Evolutionary conservation across 1,140 invertebrate genomes (phyloP).

Genomic region (Cepaea nemoralis): DNA sequence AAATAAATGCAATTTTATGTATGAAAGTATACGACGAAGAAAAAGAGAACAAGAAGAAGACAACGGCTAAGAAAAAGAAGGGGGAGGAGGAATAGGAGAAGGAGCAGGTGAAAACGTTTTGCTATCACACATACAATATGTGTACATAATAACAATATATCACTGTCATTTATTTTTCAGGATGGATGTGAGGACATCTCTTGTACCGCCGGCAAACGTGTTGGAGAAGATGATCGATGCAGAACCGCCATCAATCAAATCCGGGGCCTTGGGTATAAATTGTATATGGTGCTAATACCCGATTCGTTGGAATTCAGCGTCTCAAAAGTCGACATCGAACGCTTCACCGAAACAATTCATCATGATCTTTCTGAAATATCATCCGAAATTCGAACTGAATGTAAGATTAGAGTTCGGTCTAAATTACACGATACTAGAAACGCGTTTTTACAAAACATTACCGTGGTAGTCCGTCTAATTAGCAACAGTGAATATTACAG

Average conservation of each 20-base stretch:
- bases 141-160: too few species aligned
- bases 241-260: background rate
- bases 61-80: too few species aligned
- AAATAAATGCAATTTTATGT: too few species aligned
- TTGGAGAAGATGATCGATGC: background rate
- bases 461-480: background rate
- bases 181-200: background rate
- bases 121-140: too few species aligned
- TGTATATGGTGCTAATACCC: background rate
- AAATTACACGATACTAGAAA: background rate
- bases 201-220: background rate
- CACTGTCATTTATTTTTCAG: background rate
- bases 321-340: background rate
- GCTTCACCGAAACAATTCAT: background rate
- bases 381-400: too few species aligned
- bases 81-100: too few species aligned
- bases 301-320: background rate
- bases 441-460: background rate
- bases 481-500: background rate
- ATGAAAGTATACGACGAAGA: too few species aligned
- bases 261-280: conserved; percentile 18
- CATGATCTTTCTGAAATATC: background rate
- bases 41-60: too few species aligned
- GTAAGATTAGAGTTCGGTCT: background rate
- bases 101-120: too few species aligned